Conservation (phyloP, 1,140 invertebrate genomes). For the Diorhabda sublineata region DNA sequence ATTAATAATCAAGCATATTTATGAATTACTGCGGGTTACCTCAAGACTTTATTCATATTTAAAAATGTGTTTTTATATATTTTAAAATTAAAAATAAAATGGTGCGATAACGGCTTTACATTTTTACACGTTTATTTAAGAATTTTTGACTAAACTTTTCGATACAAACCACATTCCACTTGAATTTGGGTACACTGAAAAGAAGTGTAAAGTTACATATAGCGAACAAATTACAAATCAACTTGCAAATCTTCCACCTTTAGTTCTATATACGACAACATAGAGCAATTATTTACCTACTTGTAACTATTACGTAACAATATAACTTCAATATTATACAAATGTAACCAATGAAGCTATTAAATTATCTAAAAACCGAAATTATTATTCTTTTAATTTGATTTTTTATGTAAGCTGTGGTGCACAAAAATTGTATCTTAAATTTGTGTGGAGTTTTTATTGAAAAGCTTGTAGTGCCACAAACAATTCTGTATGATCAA, state of each 20-base stretch:
- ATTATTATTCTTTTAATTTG: too few species aligned
- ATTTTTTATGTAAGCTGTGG: too few species aligned
- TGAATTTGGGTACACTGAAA: conserved; percentile 2
- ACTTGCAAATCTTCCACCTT: conserved; percentile 1
- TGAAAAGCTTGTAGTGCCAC: too few species aligned
- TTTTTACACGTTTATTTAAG: not conserved
- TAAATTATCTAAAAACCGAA: too few species aligned
- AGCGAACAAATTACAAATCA: not conserved
- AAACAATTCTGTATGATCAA: too few species aligned
- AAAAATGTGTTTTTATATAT: not conserved
- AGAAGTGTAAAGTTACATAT: not conserved
- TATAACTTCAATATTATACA: too few species aligned
- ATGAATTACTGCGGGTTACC: not conserved
- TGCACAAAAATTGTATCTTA: too few species aligned
- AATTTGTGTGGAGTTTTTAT: too few species aligned
- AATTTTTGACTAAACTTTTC: conserved; percentile 1
- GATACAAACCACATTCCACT: conserved; percentile 1
- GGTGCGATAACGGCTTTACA: not conserved
- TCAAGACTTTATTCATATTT: too few species aligned
- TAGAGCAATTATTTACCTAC: too few species aligned
- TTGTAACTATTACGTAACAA: too few species aligned
- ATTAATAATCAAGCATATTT: not conserved
- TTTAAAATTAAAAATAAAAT: not conserved
- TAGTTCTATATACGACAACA: not conserved
- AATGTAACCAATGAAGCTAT: too few species aligned